Evolutionary conservation across 2,113 vertebrate species (phyloP), one percentile per base, ranked within the genome.

Genomic region (Coptodon bakossiorum): DNA sequence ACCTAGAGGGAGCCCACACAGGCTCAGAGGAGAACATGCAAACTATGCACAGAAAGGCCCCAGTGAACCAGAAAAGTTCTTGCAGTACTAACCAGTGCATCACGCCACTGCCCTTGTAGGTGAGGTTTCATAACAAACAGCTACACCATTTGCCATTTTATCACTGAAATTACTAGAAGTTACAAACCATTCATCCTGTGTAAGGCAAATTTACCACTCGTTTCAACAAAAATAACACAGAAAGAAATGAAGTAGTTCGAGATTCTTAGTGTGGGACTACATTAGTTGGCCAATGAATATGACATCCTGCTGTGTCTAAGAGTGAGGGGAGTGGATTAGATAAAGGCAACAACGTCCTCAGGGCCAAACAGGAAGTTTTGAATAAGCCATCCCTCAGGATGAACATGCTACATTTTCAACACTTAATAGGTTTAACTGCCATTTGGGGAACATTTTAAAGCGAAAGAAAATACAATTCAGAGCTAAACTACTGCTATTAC

Each of bases 291-390:
- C 61, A n/a, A 80, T 40, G 43, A 95, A 85, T 82, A 87, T 29
- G 90, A 95, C 80, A 93, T 91, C 88, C 91, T 92, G 22, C 54
- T 90, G 22, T 89, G 89, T 78, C 79, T 92, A 56, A 84, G 92
- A 84, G 16, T 54, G 22, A 91, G 31, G 86, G 90, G 92, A 52
- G 92, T 50, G 5, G 91, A 94, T 82, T 14, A 56, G 66, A 68
- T 84, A 88, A 88, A 88, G 11, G 85, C 24, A 85, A 82, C 50
- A 88, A 53, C 31, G 89, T 94, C 63, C 88, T 93, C 50, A 76
- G 84, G 71, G 90, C 91, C 29, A 38, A 90, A 54, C 82, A 91
- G 61, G 79, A 86, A 54, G 87, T 95, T 22, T 78, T 93, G 27
- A 89, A 92, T 83, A 90, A 94, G 57, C 84, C 68, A 63, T 88